phyloP scores from a whole-genome alignment of 2,888 invertebrate species.

The Plebejus anna region DNA sequence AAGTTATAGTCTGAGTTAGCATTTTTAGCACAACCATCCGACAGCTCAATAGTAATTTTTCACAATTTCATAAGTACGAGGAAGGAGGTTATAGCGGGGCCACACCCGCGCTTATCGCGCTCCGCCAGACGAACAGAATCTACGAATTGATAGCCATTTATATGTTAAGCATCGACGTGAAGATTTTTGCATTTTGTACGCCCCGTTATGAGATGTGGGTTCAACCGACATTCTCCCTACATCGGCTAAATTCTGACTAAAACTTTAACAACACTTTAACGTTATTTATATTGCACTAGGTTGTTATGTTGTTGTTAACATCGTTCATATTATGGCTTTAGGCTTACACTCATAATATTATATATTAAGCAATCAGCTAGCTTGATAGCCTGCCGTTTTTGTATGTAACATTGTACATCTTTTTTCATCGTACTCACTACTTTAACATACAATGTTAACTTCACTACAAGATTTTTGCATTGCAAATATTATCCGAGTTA shows the following conservation, averaged over 20 bases:
- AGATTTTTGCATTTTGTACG: constrained; percentile 57
- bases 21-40: constrained; percentile 33
- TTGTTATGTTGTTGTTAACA: not conserved
- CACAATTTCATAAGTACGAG: constrained; percentile 50
- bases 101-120: constrained; percentile 55
- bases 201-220: constrained; percentile 26
- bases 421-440: not conserved
- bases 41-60: constrained; percentile 41
- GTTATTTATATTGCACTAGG: not conserved
- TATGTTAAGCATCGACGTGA: constrained; percentile 70
- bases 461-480: constrained; percentile 15
- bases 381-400: no score
- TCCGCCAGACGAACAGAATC: constrained; percentile 66
- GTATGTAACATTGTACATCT: no score
- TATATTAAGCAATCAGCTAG: no score
- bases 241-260: not conserved
- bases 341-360: no score
- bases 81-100: constrained; percentile 46
- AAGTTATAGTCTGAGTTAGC: constrained; percentile 1
- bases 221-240: not conserved
- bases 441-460: not conserved
- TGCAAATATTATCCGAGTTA: constrained; percentile 9
- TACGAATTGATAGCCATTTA: constrained; percentile 74
- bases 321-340: no score
- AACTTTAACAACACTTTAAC: not conserved